Conservation (phyloP, 2,797 vertebrate species). For the Iguana delicatissima region DNA sequence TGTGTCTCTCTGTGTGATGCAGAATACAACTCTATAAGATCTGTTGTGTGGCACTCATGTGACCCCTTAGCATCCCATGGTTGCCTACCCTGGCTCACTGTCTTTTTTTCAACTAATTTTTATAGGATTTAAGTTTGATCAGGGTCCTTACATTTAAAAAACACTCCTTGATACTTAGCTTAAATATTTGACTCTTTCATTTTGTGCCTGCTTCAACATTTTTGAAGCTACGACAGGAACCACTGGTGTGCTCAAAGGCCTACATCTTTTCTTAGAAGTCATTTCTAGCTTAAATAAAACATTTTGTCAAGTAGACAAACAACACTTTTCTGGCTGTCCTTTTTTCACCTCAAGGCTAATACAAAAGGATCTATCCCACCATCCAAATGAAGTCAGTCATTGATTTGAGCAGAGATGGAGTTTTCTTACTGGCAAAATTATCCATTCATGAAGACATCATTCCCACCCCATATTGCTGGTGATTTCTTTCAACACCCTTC, state of each 20-base stretch:
- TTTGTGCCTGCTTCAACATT: not conserved
- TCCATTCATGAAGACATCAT: not conserved
- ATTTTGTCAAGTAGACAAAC: not conserved
- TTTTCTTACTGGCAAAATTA: slow-evolving; percentile 11
- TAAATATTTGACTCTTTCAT: slow-evolving; percentile 3
- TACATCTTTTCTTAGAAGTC: not conserved
- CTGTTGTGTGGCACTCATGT: too few relatives aligned
- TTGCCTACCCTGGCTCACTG: not conserved
- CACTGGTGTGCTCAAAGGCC: too few relatives aligned
- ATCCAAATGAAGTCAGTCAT: not conserved
- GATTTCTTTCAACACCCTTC: slow-evolving; percentile 23
- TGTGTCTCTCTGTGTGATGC: too few relatives aligned
- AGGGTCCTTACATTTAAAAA: not conserved
- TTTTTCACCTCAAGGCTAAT: not conserved
- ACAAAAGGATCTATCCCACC: not conserved
- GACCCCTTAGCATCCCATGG: too few relatives aligned
- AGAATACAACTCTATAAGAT: too few relatives aligned
- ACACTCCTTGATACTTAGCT: not conserved
- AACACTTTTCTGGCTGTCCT: not conserved
- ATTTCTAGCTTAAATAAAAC: not conserved
- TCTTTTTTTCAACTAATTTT: not conserved
- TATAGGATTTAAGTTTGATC: not conserved
- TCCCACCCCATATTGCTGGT: not conserved
- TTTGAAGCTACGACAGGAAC: not conserved
- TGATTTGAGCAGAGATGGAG: not conserved